phyloP scores from a whole-genome alignment of 2,888 invertebrate species.

The Cheilosia grossa region DNA sequence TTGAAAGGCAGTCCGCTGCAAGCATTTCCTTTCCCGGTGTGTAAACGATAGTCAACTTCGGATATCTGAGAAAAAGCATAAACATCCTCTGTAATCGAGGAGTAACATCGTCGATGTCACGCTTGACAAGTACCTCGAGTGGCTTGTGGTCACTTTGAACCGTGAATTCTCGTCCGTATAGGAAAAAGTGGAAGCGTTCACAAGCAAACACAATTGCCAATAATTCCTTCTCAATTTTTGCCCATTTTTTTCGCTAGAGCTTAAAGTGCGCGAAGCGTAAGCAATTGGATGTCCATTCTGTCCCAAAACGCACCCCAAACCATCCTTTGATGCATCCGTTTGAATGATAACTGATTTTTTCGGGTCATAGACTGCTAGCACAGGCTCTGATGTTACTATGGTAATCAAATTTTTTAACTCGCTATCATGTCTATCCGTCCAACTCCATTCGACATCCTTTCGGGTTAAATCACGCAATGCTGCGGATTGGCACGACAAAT shows the following conservation, averaged over 20 bases:
- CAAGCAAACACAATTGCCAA: conserved; percentile 78
- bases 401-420: neutral
- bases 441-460: neutral
- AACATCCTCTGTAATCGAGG: conserved; percentile 77
- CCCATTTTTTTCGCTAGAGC: conserved; percentile 77
- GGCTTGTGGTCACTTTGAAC: conserved; percentile 77
- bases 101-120: conserved; percentile 75
- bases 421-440: neutral
- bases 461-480: conserved; percentile 51
- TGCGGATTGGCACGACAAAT: conserved; percentile 49
- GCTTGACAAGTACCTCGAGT: conserved; percentile 76
- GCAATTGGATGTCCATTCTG: conserved; percentile 78
- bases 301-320: conserved; percentile 78
- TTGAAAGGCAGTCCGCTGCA: conserved; percentile 69
- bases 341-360: conserved; percentile 76
- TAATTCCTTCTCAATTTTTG: conserved; percentile 81
- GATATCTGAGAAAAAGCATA: conserved; percentile 77
- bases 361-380: conserved; percentile 58
- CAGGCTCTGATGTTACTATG: conserved; percentile 44
- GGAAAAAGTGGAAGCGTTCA: conserved; percentile 78
- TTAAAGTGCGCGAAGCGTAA: conserved; percentile 78
- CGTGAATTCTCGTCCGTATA: conserved; percentile 76
- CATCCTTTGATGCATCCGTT: conserved; percentile 75
- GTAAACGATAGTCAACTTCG: conserved; percentile 63
- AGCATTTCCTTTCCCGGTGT: conserved; percentile 76